phyloP scores from a whole-genome alignment of 2,113 vertebrate genomes.

The Daphoenositta chrysoptera region DNA sequence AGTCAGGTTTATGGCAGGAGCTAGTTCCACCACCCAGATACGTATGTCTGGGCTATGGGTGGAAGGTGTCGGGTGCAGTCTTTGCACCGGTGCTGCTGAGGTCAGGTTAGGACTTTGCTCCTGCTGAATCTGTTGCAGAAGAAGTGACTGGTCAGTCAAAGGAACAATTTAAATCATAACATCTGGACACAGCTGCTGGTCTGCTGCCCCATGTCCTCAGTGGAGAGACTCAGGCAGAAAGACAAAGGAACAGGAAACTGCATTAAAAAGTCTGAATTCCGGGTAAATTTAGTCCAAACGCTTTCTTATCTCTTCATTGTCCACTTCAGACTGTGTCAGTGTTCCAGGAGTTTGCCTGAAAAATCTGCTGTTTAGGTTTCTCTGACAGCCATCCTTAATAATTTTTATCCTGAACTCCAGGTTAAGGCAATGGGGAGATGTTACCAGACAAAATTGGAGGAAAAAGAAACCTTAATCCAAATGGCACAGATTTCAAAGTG shows the following conservation, averaged over 20 bases:
- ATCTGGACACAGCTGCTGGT: not conserved
- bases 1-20: not conserved
- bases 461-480: not conserved
- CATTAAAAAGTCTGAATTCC: not conserved
- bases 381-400: not conserved
- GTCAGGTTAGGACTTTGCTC: not conserved
- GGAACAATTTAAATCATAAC: not conserved
- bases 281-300: not conserved
- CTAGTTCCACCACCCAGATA: not conserved
- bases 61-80: not conserved
- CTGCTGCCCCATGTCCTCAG: not conserved
- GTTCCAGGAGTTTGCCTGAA: not conserved
- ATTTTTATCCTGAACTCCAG: not conserved
- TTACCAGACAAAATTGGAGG: not conserved
- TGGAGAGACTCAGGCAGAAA: not conserved
- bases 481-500: not conserved
- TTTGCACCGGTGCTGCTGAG: not conserved
- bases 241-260: not conserved
- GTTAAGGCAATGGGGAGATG: not conserved
- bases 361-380: not conserved
- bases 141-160: not conserved
- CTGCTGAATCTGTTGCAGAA: not conserved
- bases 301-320: not conserved
- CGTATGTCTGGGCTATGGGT: not conserved
- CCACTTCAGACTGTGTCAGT: not conserved